These are phyloP conservation scores for Lagopus muta DNA, from an alignment of 2,113 vertebrate species.

Conservation along the genomic window DNA sequence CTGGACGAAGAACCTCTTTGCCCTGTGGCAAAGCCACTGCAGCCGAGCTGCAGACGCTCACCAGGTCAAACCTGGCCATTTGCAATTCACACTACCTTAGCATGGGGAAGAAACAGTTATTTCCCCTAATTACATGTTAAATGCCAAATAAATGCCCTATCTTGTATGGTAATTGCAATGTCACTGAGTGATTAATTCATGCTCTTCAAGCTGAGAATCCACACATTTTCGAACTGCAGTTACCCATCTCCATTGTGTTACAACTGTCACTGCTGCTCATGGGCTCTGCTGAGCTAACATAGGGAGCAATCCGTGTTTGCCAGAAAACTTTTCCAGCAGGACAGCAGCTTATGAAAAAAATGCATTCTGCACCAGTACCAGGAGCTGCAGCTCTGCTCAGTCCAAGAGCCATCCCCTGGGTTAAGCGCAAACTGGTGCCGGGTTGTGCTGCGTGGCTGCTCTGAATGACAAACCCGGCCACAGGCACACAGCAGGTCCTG, in stretches of 20 bases:
- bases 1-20: not conserved
- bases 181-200: slow-evolving; percentile 24
- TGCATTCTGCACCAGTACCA: not conserved
- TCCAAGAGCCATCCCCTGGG: too few species aligned
- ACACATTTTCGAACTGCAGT: not conserved
- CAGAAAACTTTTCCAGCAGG: accelerated
- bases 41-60: not conserved
- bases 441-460: too few species aligned
- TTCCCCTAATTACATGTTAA: slow-evolving; percentile 38
- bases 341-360: not conserved
- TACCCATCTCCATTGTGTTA: not conserved
- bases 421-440: too few species aligned
- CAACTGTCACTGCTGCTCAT: too few species aligned
- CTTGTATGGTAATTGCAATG: not conserved
- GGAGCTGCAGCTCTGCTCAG: not conserved
- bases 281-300: not conserved
- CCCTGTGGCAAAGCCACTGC: slow-evolving; percentile 49
- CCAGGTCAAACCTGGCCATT: not conserved
- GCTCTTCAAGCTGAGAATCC: not conserved
- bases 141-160: slow-evolving; percentile 54
- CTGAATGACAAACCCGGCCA: not conserved
- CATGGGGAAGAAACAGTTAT: not conserved
- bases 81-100: not conserved
- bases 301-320: accelerated
- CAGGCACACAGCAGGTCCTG: not conserved